Base-by-base conservation (phyloP, 2,113 vertebrate genomes). In the Melanotaenia duboulayi region DNA sequence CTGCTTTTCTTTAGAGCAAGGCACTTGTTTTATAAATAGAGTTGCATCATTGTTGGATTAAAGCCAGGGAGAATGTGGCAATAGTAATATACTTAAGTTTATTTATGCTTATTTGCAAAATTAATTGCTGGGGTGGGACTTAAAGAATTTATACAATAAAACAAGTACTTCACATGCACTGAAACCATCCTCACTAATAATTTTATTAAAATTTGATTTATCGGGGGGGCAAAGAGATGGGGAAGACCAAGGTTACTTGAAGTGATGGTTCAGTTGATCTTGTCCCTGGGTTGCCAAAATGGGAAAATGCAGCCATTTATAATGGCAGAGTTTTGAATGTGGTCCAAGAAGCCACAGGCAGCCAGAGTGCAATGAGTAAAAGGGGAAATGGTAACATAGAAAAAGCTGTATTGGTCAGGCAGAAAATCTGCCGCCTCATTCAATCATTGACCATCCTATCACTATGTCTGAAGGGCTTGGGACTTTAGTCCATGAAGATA, bases 191-290 rank as follows among this genome's bases (percentile, higher is more conserved):
- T 23, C 9, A 19, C 24, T 23, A 1, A 35, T 7, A n/a, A n/a
- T n/a, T n/a, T n/a, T n/a, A n/a, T n/a, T n/a, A n/a, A n/a, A n/a
- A n/a, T 23, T 25, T 6, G n/a, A 65, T 48, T 44, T 37, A 20
- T n/a, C 1, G 5, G 24, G 13, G 17, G 25, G 39, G 35, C 25
- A 19, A 52, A 19, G 24, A 46, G n/a, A 28, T 51, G n/a, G 5
- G 16, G 5, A 12, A 8, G n/a, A 32, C 67, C 24, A 48, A 68
- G 54, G 52, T 39, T 66, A 22, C 39, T 20, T 40, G 20, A 65
- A 72, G 24, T 12, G 71, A 76, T 68, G 72, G 64, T 42, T 67
- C 71, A 74, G 37, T 59, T 23, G 49, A 61, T 70, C 61, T 71
- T 71, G 75, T 12, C 35, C 11, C 28, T 48, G 25, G 20, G 19